Evolutionary conservation across 2,113 vertebrate species (phyloP), one percentile per base, ranked within the genome.

Genomic region (Trematocara nigrifrons): DNA sequence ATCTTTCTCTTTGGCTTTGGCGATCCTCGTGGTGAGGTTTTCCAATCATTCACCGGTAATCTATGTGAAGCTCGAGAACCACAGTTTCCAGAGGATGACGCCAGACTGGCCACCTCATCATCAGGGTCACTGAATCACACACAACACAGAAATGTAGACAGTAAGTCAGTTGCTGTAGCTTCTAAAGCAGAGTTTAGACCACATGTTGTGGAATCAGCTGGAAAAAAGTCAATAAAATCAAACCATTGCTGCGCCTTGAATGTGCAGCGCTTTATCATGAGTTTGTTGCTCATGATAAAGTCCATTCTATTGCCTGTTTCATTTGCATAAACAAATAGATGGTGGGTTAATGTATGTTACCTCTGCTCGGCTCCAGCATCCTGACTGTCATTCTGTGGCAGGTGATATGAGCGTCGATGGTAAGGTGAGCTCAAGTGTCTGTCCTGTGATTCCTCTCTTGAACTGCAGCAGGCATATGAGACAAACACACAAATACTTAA

Each of bases 1-100:
- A 87, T 95, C 95, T 98, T 99, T 90, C 97, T 92, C 92, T 97
- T 98, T 1, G 97, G 95, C 90, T 99, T 99, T 3, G 98, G 98
- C 2, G 99, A 99, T 22, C 96, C 93, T 84, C 98, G 95, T 6
- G 98, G 98, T 4, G 98, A 99, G 1, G 95, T 95, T 87, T 99
- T 99, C 98, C 98, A 99, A 87, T 99, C 99, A 89, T 99, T 99
- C n/a, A 97, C 94, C 2, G 97, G 97, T 9, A 99, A 95, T 88
- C 98, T 95, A 91, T 98, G 97, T 6, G 96, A 95, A 3, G 97
- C 93, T 4, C 98, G 98, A 93, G 96, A 89, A 82, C 96, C 97
- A 88, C 97, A 98, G 84, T 97, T 97, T 57, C 96, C 97, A 3
- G 98, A 96, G 0, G 97, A 96, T 20, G 97, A 97, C 18, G 97